Percentiles rank a stretch among this genome's conserved stretches.
These are phyloP conservation scores for Caenorhabditis doughertyi DNA, from an alignment of 2,888 invertebrate genomes.

Conservation along the genomic window DNA sequence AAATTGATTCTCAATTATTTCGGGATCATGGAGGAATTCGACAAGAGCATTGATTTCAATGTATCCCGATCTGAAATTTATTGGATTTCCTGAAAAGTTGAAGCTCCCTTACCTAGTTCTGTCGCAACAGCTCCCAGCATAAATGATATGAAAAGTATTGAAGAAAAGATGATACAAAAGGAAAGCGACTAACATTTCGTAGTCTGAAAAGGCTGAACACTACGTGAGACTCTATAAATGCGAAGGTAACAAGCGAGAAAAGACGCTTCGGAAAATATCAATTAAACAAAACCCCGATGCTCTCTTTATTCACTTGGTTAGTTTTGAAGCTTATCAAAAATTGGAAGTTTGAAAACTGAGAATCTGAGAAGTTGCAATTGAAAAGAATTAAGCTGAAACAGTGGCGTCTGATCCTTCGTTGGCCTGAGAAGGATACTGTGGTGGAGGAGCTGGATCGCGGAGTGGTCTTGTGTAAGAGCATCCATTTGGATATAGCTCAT, in stretches of 20 bases:
- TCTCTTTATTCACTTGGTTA: not conserved
- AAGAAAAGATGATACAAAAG: not conserved
- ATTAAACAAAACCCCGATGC: not conserved
- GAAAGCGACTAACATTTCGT: not conserved
- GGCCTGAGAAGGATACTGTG: not conserved
- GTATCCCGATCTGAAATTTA: slow-evolving; percentile 18
- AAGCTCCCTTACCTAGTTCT: slow-evolving; percentile 1
- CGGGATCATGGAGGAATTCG: slow-evolving; percentile 5
- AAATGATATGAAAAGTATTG: not conserved
- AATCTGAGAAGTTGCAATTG: not conserved
- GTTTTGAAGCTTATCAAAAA: not conserved
- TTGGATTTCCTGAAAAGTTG: not conserved
- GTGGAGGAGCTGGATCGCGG: not conserved
- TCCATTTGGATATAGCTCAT: slow-evolving; percentile 37
- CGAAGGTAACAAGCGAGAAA: not conserved
- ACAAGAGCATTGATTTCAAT: slow-evolving; percentile 1
- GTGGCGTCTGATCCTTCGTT: not conserved
- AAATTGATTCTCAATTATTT: slow-evolving; percentile 3
- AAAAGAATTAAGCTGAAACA: not conserved
- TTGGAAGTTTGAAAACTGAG: not conserved
- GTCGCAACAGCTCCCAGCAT: slow-evolving; percentile 16
- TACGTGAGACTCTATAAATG: not conserved
- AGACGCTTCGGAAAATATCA: not conserved
- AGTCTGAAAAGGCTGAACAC: not conserved
- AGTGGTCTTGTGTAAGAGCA: not conserved